phyloP scores from a whole-genome alignment of 2,113 vertebrate genomes.

The Rhagologus leucostigma region DNA sequence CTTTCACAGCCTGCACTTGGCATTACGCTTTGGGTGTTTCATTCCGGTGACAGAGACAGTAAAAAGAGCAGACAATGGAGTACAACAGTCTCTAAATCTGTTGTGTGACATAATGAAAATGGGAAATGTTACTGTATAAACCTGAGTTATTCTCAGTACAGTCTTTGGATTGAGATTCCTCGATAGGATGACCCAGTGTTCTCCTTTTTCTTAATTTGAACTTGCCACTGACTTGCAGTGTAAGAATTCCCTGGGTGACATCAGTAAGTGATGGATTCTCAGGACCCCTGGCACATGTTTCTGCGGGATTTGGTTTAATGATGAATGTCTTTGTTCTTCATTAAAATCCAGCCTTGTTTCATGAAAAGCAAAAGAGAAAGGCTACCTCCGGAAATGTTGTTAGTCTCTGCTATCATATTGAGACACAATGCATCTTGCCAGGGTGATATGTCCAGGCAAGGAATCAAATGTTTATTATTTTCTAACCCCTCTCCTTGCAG shows the following conservation, averaged over 20 bases:
- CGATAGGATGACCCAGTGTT: background rate
- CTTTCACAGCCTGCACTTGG: background rate
- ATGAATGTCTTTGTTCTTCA: background rate
- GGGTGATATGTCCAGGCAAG: background rate
- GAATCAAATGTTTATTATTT: background rate
- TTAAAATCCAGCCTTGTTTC: background rate
- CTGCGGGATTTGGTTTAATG: background rate
- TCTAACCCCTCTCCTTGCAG: background rate
- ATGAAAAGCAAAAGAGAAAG: background rate
- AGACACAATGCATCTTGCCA: background rate
- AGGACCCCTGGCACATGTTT: background rate
- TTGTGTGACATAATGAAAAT: background rate
- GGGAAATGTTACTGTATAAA: background rate
- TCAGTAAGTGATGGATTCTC: background rate
- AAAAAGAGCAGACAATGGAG: slow-evolving; percentile 3
- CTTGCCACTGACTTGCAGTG: background rate
- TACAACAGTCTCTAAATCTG: slow-evolving; percentile 17
- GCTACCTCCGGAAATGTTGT: background rate
- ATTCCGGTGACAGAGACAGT: background rate
- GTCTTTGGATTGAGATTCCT: background rate
- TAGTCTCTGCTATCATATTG: background rate
- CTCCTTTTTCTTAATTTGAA: background rate
- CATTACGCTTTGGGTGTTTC: background rate
- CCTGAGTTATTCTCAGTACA: background rate
- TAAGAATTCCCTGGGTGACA: background rate